phyloP scores from a whole-genome alignment of 2,888 invertebrate genomes.

The Muscina levida region DNA sequence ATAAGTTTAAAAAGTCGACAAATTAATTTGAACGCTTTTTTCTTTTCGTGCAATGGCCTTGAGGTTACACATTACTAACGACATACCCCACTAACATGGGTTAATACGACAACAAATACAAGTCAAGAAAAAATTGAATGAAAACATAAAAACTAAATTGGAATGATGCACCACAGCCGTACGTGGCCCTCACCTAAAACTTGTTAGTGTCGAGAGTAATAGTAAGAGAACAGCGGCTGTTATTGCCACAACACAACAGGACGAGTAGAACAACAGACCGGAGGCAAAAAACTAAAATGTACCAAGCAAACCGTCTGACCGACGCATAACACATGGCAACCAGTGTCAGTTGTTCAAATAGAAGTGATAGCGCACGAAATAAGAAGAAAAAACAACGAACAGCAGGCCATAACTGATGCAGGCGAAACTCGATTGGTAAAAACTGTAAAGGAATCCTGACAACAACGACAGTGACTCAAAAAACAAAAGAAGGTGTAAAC shows the following conservation, averaged over 20 bases:
- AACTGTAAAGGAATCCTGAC: background rate
- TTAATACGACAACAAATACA: constrained; percentile 1
- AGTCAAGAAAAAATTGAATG: background rate
- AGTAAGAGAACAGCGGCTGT: constrained; percentile 30
- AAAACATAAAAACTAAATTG: background rate
- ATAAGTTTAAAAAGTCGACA: background rate
- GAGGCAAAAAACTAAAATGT: constrained; percentile 8
- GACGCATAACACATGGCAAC: constrained; percentile 53
- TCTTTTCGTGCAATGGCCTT: background rate
- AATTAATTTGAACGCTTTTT: background rate
- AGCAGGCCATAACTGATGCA: constrained; percentile 7
- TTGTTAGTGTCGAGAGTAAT: constrained; percentile 6
- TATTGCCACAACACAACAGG: constrained; percentile 12
- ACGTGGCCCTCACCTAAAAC: background rate
- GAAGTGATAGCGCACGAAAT: background rate
- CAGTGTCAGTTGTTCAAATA: constrained; percentile 53
- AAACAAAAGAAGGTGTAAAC: constrained; percentile 17
- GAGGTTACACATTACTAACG: background rate
- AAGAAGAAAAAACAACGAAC: constrained; percentile 25
- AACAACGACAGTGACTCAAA: constrained; percentile 21
- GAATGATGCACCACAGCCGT: constrained; percentile 25
- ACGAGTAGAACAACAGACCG: background rate
- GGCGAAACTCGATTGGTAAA: constrained; percentile 22
- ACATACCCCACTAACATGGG: background rate
- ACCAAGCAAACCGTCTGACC: background rate